phyloP scores from a whole-genome alignment of 2,113 vertebrate species.

The Deroptyus accipitrinus region DNA sequence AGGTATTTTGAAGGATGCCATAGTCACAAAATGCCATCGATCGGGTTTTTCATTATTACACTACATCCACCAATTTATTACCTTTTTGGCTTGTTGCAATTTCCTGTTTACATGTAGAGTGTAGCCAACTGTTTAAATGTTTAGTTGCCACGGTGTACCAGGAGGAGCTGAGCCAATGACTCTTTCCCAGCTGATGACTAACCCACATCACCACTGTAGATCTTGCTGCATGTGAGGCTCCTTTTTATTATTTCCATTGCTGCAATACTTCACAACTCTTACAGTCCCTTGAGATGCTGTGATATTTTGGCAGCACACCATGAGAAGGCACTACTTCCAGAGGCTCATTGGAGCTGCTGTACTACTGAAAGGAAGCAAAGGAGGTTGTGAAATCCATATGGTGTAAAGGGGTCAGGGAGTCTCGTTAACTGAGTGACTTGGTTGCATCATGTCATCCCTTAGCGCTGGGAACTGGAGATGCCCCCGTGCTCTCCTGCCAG shows the following conservation, averaged over 20 bases:
- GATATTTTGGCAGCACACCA: slow-evolving; percentile 50
- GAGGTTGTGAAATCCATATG: slow-evolving; percentile 47
- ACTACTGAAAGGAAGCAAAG: slow-evolving; percentile 74
- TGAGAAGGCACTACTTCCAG: slow-evolving; percentile 68
- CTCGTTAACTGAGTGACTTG: neutral
- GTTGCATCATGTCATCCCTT: slow-evolving; percentile 25
- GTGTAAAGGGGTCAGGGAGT: slow-evolving; percentile 58
- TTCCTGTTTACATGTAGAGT: slow-evolving; percentile 79
- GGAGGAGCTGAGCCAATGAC: slow-evolving; percentile 76
- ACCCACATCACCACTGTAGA: slow-evolving; percentile 72
- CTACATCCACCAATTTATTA: slow-evolving; percentile 74
- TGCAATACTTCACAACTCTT: slow-evolving; percentile 70
- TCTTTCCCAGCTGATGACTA: slow-evolving; percentile 73
- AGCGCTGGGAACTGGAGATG: slow-evolving; percentile 41
- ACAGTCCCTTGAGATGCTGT: slow-evolving; percentile 69
- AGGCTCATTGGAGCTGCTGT: slow-evolving; percentile 67
- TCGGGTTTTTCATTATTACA: slow-evolving; percentile 66
- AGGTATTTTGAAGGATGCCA: slow-evolving; percentile 78
- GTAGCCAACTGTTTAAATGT: slow-evolving; percentile 76
- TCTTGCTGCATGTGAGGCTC: slow-evolving; percentile 68
- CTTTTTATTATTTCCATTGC: slow-evolving; percentile 69
- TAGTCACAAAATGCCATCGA: slow-evolving; percentile 70
- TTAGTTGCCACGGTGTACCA: slow-evolving; percentile 77
- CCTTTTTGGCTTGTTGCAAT: slow-evolving; percentile 74
- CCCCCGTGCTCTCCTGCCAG: neutral